These are phyloP conservation scores for Ladona fulva DNA, from an alignment of 1,140 invertebrate species.

Conservation along the genomic window DNA sequence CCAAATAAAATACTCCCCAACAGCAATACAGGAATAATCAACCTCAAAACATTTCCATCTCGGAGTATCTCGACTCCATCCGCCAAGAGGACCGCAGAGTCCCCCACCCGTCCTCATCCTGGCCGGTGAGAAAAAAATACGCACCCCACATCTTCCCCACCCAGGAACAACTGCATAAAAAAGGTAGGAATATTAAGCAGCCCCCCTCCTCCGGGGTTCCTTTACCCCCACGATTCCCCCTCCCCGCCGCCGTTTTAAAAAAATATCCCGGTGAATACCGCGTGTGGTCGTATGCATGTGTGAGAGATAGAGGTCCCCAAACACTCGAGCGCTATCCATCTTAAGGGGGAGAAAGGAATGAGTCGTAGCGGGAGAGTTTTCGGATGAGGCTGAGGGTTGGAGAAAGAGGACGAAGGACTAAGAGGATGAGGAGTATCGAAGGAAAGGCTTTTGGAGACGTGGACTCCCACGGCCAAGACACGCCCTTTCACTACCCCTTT, in stretches of 20 bases:
- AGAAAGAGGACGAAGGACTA: background rate
- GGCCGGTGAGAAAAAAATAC: too few relatives aligned
- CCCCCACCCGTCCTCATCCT: too few relatives aligned
- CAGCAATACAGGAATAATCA: too few relatives aligned
- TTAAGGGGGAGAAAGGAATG: background rate
- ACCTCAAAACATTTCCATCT: too few relatives aligned
- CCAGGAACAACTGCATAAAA: background rate
- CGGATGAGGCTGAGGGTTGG: background rate
- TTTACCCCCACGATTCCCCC: background rate
- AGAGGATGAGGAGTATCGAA: background rate
- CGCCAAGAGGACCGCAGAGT: too few relatives aligned
- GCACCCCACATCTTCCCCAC: too few relatives aligned
- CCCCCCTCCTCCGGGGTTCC: background rate
- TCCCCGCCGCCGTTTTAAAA: too few relatives aligned
- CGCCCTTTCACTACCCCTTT: background rate
- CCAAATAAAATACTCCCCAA: too few relatives aligned
- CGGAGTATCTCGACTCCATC: too few relatives aligned
- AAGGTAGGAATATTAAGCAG: background rate
- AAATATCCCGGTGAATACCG: background rate
- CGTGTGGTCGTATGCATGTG: slow-evolving; percentile 1
- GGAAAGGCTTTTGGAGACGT: background rate
- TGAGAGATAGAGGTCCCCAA: background rate
- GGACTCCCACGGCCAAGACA: background rate
- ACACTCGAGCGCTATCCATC: background rate
- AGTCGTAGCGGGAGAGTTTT: too few relatives aligned